Base-by-base conservation (phyloP, 2,797 vertebrate genomes). In the Chromis chromis region DNA sequence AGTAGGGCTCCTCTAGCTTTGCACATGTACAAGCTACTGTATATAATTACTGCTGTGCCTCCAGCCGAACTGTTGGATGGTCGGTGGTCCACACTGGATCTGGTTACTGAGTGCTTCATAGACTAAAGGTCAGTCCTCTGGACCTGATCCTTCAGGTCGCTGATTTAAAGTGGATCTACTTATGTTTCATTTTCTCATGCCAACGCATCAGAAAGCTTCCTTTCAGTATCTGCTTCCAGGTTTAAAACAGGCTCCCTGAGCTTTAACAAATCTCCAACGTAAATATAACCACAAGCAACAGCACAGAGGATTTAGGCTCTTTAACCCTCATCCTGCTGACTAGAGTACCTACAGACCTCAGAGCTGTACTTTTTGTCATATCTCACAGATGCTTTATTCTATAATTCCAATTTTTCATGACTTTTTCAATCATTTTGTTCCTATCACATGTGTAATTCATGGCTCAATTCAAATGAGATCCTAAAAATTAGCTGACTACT, bases 51-150 rank as follows among this genome's bases (percentile, higher is more conserved):
- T 68, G 62, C 84, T 42, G 65, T 60, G 58, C 44, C 59, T 62
- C 19, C 33, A 44, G 24, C 42, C 59, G 1, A 58, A 79, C 48
- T 73, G 44, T 56, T 57, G 54, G 59, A 58, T 33, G 55, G 53
- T 60, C 3, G 80, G 81, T 79, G 82, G 80, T 82, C 84, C 69
- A 13, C 24, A 24, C 25, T 8, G 71, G 88, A 77, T 92, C 87
- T 75, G 60, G 82, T 93, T 91, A 82, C 90, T 27, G 16, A 67
- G 79, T 79, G 67, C 71, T 74, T 83, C 52, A 21, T 21, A 61
- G 78, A 79, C 65, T 65, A 88, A 86, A 90, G 90, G 89, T 93
- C 88, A 81, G 50, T 49, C 21, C 27, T 1, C 39, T 42, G 40
- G 70, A 83, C 55, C 70, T 59, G 61, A 79, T 79, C 77, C 44